phyloP scores from a whole-genome alignment of 2,888 invertebrate genomes.

The Hedychridium roseum region DNA sequence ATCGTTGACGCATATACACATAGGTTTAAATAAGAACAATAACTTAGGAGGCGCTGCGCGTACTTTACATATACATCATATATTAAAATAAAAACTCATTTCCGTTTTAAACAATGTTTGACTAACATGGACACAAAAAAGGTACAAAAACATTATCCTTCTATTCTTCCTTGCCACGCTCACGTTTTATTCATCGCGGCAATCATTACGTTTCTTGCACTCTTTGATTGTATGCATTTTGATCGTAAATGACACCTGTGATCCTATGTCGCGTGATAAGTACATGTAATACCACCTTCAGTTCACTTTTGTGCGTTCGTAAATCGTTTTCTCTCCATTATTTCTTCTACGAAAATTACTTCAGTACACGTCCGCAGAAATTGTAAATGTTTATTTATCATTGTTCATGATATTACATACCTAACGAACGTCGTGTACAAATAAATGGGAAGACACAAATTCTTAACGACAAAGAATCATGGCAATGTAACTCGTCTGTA shows the following conservation, averaged over 20 bases:
- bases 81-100: constrained; percentile 43
- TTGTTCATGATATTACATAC: no score
- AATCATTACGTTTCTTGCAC: constrained; percentile 23
- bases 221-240: constrained; percentile 51
- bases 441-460: no score
- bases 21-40: constrained; percentile 37
- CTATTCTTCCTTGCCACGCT: constrained; percentile 12
- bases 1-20: neutral
- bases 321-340: constrained; percentile 13
- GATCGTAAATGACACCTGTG: constrained; percentile 23
- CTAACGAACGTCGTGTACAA: no score
- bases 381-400: no score
- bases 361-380: no score
- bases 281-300: constrained; percentile 19
- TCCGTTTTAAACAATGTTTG: constrained; percentile 43
- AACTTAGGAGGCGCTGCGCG: constrained; percentile 32
- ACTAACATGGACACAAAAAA: constrained; percentile 57
- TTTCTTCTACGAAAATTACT: no score
- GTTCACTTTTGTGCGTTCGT: constrained; percentile 29
- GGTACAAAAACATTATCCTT: constrained; percentile 49
- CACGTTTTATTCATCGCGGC: constrained; percentile 10
- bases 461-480: no score
- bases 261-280: constrained; percentile 20
- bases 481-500: no score
- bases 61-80: constrained; percentile 33